Percentiles rank a stretch among this genome's conserved stretches.
Conservation (phyloP, 2,113 vertebrate genomes). For the Xerus inauris region DNA sequence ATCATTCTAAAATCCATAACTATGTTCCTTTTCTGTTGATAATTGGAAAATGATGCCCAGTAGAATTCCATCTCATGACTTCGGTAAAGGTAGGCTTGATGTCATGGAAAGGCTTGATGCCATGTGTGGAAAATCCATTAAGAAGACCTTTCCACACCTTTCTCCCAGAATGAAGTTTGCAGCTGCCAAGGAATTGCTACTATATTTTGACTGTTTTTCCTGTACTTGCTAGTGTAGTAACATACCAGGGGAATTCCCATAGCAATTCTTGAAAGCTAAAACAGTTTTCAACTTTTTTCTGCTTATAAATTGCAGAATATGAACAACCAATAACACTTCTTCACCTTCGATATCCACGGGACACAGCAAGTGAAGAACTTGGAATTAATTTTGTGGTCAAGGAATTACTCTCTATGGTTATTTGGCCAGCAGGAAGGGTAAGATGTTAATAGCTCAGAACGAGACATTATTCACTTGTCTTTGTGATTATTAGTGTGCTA, state of each 20-base stretch:
- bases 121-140: background rate
- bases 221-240: background rate
- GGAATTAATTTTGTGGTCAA: conserved; percentile 47
- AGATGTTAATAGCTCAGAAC: conserved; percentile 49
- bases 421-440: conserved; percentile 23
- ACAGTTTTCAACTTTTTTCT: conserved; percentile 45
- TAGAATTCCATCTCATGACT: background rate
- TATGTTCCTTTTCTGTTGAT: background rate
- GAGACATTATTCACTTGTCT: conserved; percentile 55
- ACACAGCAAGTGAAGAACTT: background rate
- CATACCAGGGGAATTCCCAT: background rate
- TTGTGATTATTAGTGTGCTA: conserved; percentile 58
- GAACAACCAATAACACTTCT: background rate
- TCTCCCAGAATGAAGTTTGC: background rate
- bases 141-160: background rate
- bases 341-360: conserved; percentile 39
- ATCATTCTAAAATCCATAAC: background rate
- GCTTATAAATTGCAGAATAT: conserved; percentile 4
- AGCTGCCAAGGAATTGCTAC: background rate
- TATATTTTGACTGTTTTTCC: background rate
- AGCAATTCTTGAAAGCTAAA: conserved; percentile 29
- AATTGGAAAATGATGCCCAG: conserved; percentile 28
- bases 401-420: conserved; percentile 57
- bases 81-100: background rate
- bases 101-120: no score